Evolutionary conservation across 1,140 invertebrate genomes (phyloP).

Genomic region (Drusus annulatus): DNA sequence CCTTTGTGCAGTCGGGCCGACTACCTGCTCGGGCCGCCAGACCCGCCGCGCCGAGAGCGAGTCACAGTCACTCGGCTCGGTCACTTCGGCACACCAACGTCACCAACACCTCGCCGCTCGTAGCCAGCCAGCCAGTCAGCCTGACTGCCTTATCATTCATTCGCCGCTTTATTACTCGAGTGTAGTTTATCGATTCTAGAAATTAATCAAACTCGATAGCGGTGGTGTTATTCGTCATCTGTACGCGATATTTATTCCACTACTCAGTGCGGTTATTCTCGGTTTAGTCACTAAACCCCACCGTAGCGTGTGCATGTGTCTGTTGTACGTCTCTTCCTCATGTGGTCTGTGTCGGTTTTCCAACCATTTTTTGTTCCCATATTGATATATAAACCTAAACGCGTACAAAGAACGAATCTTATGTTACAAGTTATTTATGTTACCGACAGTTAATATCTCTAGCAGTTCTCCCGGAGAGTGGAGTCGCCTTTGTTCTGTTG

Average conservation of each 20-base stretch:
- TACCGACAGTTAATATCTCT: too few relatives aligned
- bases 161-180: neutral
- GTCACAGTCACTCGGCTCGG: conserved; percentile 30
- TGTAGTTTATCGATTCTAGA: neutral
- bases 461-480: too few relatives aligned
- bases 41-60: neutral
- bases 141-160: neutral
- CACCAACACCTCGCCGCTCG: neutral
- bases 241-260: too few relatives aligned
- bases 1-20: conserved; percentile 31
- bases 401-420: too few relatives aligned
- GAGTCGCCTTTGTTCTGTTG: too few relatives aligned
- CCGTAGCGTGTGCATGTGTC: neutral
- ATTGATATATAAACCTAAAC: too few relatives aligned
- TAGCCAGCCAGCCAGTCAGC: neutral
- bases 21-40: conserved; percentile 17
- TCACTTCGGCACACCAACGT: conserved; percentile 28
- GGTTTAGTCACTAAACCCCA: too few relatives aligned
- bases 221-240: too few relatives aligned
- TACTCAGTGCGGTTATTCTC: too few relatives aligned
- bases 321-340: conserved; percentile 1
- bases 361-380: too few relatives aligned
- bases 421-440: too few relatives aligned
- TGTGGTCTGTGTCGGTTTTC: conserved; percentile 15
- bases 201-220: too few relatives aligned